phyloP scores from a whole-genome alignment of 1,140 invertebrate species.

The Caenorhabditis briggsae region DNA sequence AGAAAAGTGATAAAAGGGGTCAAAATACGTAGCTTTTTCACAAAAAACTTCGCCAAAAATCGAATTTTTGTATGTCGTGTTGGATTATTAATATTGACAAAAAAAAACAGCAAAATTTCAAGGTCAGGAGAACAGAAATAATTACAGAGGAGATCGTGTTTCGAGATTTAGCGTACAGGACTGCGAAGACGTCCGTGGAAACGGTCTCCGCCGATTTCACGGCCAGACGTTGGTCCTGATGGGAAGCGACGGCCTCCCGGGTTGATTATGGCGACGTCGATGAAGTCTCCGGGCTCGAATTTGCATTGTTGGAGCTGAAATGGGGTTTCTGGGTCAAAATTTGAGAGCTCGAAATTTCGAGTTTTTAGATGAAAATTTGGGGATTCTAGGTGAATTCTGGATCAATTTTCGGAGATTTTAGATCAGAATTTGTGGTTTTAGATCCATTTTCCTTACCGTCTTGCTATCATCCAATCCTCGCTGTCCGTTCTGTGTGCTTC shows the following conservation, averaged over 20 bases:
- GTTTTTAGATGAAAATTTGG: no score
- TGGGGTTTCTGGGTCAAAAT: not conserved
- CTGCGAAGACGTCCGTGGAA: not conserved
- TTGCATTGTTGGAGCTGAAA: conserved; percentile 84
- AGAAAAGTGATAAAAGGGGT: no score
- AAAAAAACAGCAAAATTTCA: no score
- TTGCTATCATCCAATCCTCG: conserved; percentile 84
- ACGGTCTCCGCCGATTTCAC: not conserved
- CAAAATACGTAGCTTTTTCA: no score
- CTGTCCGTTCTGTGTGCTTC: conserved; percentile 90
- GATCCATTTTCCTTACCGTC: conserved; percentile 77
- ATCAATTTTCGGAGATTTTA: no score
- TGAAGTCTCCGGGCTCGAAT: conserved; percentile 93
- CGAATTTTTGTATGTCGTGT: no score
- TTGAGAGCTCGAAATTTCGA: not conserved
- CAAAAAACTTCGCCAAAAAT: not conserved
- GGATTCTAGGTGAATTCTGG: no score
- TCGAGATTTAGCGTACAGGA: not conserved
- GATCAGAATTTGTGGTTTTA: no score
- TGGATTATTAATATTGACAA: no score
- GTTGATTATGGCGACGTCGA: conserved; percentile 95
- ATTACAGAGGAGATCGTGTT: not conserved
- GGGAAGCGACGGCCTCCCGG: conserved; percentile 79
- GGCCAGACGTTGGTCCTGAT: not conserved
- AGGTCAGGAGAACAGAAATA: not conserved